phyloP scores from a whole-genome alignment of 2,888 invertebrate genomes.

The Drosophila kokeensis region DNA sequence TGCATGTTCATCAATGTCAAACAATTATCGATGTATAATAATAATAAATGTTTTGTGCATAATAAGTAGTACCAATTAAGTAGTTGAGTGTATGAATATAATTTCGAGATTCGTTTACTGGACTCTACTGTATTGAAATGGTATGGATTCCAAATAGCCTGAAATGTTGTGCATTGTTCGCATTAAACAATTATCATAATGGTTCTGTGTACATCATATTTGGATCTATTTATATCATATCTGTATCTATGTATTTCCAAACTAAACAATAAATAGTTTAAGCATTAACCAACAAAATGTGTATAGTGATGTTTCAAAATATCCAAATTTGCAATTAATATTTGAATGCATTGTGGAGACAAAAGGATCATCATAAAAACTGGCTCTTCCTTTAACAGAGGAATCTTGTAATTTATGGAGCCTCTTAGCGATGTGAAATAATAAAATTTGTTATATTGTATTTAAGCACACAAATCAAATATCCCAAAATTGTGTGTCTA shows the following conservation, averaged over 20 bases:
- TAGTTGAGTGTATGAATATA: neutral
- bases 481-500: slow-evolving; percentile 3
- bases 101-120: neutral
- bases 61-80: neutral
- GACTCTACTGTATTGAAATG: neutral
- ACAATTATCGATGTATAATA: neutral
- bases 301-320: neutral
- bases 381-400: slow-evolving; percentile 9
- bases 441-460: neutral
- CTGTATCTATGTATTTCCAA: neutral
- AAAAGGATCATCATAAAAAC: neutral
- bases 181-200: neutral
- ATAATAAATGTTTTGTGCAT: neutral
- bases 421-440: slow-evolving; percentile 2
- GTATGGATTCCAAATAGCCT: neutral
- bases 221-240: neutral
- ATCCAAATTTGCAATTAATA: neutral
- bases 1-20: neutral
- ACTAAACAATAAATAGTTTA: neutral
- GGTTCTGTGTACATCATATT: neutral
- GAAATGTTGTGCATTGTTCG: neutral
- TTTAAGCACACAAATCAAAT: neutral
- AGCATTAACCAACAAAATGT: neutral
- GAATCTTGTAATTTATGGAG: slow-evolving; percentile 12
- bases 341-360: neutral